Conservation (phyloP, 2,888 invertebrate species). For the Agrotis ipsilon region DNA sequence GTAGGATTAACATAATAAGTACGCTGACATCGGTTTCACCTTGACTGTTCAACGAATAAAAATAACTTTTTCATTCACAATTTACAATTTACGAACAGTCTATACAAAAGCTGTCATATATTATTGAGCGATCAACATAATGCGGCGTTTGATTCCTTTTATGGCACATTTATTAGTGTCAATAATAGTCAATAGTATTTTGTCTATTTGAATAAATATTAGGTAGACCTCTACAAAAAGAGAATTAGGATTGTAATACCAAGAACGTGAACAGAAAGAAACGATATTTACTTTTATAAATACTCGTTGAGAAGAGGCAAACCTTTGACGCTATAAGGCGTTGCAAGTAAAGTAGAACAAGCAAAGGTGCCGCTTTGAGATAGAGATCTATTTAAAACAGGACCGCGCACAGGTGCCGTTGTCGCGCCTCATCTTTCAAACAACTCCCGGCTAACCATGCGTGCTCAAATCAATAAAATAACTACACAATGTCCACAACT, state of each 20-base stretch:
- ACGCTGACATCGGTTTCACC: constrained; percentile 68
- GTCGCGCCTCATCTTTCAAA: constrained; percentile 34
- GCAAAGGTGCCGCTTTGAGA: constrained; percentile 46
- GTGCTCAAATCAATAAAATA: constrained; percentile 53
- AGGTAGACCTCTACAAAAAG: background rate
- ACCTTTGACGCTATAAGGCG: constrained; percentile 28
- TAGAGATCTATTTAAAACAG: constrained; percentile 55
- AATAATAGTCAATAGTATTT: constrained; percentile 25
- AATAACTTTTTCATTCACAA: constrained; percentile 56
- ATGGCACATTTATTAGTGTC: constrained; percentile 38
- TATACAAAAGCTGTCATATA: constrained; percentile 34
- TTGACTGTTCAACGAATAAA: constrained; percentile 62
- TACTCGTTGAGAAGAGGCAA: constrained; percentile 1
- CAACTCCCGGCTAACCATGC: constrained; percentile 21
- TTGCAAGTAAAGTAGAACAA: constrained; percentile 20
- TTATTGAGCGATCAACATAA: constrained; percentile 44
- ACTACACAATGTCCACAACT: constrained; percentile 30
- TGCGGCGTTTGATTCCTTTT: constrained; percentile 31
- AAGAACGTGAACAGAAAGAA: constrained; percentile 12
- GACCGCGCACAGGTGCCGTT: constrained; percentile 47
- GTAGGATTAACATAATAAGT: constrained; percentile 69
- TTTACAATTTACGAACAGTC: constrained; percentile 23
- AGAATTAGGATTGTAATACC: constrained; percentile 5
- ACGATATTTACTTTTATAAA: background rate
- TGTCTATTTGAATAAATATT: constrained; percentile 33